Evolutionary conservation across 2,797 vertebrate species (phyloP).

Genomic region (Dallia pectoralis): DNA sequence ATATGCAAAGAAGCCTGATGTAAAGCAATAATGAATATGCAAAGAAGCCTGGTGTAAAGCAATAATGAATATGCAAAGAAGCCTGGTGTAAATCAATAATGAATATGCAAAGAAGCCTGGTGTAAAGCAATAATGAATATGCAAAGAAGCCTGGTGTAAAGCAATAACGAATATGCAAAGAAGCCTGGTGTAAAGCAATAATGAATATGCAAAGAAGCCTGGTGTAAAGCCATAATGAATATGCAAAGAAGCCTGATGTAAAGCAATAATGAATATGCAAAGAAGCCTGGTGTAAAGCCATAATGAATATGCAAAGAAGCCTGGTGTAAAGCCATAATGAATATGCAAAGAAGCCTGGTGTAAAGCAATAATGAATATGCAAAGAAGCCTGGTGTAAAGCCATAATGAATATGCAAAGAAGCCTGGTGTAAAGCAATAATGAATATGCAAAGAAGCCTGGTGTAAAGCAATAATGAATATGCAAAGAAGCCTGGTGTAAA

Average conservation of each 20-base stretch:
- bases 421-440: no score
- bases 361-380: neutral
- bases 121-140: neutral
- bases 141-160: no score
- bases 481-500: no score
- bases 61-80: neutral
- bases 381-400: neutral
- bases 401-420: neutral
- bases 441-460: neutral
- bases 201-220: no score
- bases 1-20: neutral
- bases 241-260: neutral
- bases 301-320: neutral
- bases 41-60: neutral
- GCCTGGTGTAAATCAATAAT: no score
- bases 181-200: neutral
- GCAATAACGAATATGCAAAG: neutral
- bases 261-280: neutral
- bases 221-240: no score
- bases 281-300: no score
- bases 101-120: neutral
- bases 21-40: neutral
- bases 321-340: neutral
- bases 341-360: no score
- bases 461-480: neutral